phyloP scores from a whole-genome alignment of 2,888 invertebrate species.

The Crioceris asparagi region DNA sequence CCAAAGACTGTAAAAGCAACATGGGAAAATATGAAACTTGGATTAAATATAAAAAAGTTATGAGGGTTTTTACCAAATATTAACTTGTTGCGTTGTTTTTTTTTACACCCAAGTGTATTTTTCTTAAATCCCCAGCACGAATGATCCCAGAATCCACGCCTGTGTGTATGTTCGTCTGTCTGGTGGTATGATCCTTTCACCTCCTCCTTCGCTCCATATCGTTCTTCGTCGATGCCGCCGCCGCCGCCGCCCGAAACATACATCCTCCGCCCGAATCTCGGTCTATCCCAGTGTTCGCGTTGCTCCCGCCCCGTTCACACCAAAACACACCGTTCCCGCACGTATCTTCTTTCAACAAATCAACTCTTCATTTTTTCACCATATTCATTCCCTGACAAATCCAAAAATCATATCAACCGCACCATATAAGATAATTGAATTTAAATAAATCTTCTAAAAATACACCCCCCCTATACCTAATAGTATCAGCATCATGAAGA shows the following conservation, averaged over 20 bases:
- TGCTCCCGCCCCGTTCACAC: conserved; percentile 6
- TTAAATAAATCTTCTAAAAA: conserved; percentile 4
- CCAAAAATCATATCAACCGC: too few relatives aligned
- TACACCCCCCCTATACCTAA: conserved; percentile 4
- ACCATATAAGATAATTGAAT: too few relatives aligned
- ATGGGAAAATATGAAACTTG: too few relatives aligned
- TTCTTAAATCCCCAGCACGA: neutral
- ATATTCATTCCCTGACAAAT: conserved; percentile 9
- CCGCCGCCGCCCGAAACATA: conserved; percentile 4
- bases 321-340: conserved; percentile 3
- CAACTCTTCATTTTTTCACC: conserved; percentile 9
- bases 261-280: neutral
- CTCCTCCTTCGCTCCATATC: neutral
- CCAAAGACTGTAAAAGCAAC: too few relatives aligned
- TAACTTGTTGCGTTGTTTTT: too few relatives aligned
- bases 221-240: neutral
- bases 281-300: conserved; percentile 5
- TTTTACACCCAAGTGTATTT: too few relatives aligned
- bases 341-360: conserved; percentile 12
- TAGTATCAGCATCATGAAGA: conserved; percentile 51
- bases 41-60: too few relatives aligned
- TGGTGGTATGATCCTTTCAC: too few relatives aligned
- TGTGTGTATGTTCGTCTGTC: neutral
- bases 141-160: neutral
- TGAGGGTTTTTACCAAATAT: too few relatives aligned